phyloP scores from a whole-genome alignment of 2,888 invertebrate species.

The Altica lythri region DNA sequence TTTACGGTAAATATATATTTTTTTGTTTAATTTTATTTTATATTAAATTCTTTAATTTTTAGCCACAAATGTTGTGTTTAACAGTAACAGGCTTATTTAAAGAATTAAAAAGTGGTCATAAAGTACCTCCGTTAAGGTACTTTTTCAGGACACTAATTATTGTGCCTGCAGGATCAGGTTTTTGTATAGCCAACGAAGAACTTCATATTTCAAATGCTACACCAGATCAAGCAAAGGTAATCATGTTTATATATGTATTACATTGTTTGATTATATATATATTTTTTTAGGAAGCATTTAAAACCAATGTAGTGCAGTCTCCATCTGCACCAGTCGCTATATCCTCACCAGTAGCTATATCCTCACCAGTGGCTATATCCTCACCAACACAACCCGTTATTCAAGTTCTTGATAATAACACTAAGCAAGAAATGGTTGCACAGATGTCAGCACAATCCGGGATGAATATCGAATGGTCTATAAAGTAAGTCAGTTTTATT shows the following conservation, averaged over 20 bases:
- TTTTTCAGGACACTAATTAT: conserved; percentile 80
- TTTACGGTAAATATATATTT: conserved; percentile 69
- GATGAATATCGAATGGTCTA: conserved; percentile 81
- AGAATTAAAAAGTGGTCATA: conserved; percentile 65
- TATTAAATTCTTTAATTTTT: conserved; percentile 36
- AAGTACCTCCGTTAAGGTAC: conserved; percentile 63
- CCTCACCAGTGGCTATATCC: no score
- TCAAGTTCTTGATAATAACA: conserved; percentile 58
- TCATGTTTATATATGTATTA: neutral
- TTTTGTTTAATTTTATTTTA: neutral
- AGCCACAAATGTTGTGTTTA: conserved; percentile 78
- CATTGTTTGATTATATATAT: no score
- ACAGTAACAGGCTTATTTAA: conserved; percentile 86
- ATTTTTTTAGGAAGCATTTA: conserved; percentile 52
- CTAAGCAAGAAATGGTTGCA: conserved; percentile 73
- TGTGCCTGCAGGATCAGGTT: conserved; percentile 79
- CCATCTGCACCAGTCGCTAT: conserved; percentile 43
- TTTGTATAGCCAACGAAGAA: conserved; percentile 86
- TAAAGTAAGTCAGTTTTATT: no score
- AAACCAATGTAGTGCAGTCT: conserved; percentile 42
- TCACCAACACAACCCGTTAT: no score
- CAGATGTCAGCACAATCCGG: conserved; percentile 76
- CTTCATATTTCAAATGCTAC: conserved; percentile 78
- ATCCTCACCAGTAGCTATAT: conserved; percentile 35
- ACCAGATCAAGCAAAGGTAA: conserved; percentile 62